A percentile compares a stretch with the other conserved stretches of the same genome.
These are phyloP conservation scores for Triplophysa bombifrons DNA, from an alignment of 2,797 vertebrate genomes.

Conservation along the genomic window DNA sequence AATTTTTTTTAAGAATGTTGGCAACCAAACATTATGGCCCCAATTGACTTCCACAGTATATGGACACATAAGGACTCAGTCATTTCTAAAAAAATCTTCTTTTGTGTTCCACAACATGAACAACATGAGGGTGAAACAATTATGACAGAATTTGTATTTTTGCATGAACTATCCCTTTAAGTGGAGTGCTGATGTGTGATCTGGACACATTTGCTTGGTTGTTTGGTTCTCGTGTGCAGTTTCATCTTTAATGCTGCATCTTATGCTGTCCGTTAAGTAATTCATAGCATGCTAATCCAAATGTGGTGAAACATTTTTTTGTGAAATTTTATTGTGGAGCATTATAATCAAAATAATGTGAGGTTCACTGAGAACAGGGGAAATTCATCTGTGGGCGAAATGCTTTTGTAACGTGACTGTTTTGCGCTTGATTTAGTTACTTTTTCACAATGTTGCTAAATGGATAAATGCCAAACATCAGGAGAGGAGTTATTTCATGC, in stretches of 20 bases:
- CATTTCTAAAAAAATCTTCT: no score
- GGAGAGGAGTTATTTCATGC: not conserved
- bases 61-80: no score
- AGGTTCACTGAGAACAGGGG: not conserved
- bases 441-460: not conserved
- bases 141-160: no score
- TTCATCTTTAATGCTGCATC: not conserved
- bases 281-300: not conserved
- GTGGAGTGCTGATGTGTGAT: not conserved
- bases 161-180: no score
- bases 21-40: no score
- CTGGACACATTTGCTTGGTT: not conserved
- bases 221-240: not conserved
- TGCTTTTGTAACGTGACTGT: not conserved
- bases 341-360: not conserved
- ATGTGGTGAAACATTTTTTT: not conserved
- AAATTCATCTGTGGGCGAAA: no score
- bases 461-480: not conserved
- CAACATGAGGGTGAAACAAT: no score
- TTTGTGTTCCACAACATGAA: no score
- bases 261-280: not conserved
- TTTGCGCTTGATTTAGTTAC: not conserved
- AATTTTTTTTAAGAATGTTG: no score
- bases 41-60: no score
- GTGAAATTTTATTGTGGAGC: not conserved